These are phyloP conservation scores for Ctenosaura bakeri DNA, from an alignment of 2,797 vertebrate genomes.

Conservation along the genomic window DNA sequence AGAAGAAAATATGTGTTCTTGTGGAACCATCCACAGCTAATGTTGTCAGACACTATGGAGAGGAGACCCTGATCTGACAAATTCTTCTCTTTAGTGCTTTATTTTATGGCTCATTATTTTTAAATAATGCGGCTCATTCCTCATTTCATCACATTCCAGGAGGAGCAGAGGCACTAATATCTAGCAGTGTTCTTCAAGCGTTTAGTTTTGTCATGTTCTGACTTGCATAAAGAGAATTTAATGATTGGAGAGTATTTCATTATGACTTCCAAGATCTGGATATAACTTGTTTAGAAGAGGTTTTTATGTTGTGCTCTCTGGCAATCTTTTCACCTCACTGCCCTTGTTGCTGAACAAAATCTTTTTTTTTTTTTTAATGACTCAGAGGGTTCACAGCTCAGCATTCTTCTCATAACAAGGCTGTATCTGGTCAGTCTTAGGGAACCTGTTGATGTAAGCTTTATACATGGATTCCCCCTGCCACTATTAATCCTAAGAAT, in stretches of 20 bases:
- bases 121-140: background rate
- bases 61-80: background rate
- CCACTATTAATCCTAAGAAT: too few relatives aligned
- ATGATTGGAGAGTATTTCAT: conserved; percentile 6
- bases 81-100: background rate
- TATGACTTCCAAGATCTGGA: background rate
- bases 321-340: background rate
- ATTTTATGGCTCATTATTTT: conserved; percentile 8
- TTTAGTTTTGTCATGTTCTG: conserved; percentile 41
- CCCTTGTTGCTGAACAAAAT: conserved; percentile 3
- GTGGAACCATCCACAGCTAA: background rate
- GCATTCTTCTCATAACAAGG: background rate
- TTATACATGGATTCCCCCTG: too few relatives aligned
- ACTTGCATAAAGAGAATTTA: conserved; percentile 26
- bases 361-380: background rate
- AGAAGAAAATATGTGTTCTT: background rate
- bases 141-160: conserved; percentile 12
- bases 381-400: background rate
- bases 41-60: background rate
- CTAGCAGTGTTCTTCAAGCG: background rate
- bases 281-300: background rate
- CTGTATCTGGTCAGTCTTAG: background rate
- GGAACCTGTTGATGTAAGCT: too few relatives aligned
- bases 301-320: background rate
- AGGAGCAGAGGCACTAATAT: background rate